Evolutionary conservation across 2,888 invertebrate genomes (phyloP), one percentile per base, ranked within the genome.

Genomic region (Phyto melanocephala): DNA sequence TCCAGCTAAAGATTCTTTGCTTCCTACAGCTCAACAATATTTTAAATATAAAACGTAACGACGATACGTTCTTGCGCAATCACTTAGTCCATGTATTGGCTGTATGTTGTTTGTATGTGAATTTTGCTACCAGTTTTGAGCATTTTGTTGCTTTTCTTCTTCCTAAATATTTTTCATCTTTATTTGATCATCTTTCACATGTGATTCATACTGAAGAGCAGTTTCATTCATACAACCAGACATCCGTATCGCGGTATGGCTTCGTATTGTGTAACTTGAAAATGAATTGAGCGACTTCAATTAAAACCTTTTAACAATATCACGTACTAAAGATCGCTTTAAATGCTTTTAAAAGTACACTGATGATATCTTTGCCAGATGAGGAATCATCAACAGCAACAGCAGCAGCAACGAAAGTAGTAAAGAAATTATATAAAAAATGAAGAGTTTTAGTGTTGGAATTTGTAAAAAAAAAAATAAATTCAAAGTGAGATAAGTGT

Each of bases 271-370:
- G 20, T 35, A 72, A 67, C 67, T 67, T 33, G 20, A 80, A 37
- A 80, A 80, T 58, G 72, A 79, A 80, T 81, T 75, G 78, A 84
- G 78, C 86, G 87, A 87, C 88, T 89, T 89, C 88, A 89, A 89
- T 89, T 88, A 89, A 89, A 89, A 89, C 88, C 88, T 87, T 89
- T 89, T 89, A 89, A 89, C 88, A 89, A 88, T 89, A 89, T 89
- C 90, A 89, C 89, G 90, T 89, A 87, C 87, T 79, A 84, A 87
- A 85, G 86, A 88, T 87, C 88, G 87, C 85, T 85, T 85, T 80
- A 83, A 85, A 85, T 81, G 80, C 74, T 63, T 78, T 72, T 82
- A 71, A 75, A 60, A 67, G 40, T n/a, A n/a, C 54, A 35, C 65
- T 56, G 81, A 80, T 71, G 71, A 83, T 81, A 74, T 76, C 84